Evolutionary conservation across 2,113 vertebrate genomes (phyloP).

Genomic region (Romanogobio albipinnatus): DNA sequence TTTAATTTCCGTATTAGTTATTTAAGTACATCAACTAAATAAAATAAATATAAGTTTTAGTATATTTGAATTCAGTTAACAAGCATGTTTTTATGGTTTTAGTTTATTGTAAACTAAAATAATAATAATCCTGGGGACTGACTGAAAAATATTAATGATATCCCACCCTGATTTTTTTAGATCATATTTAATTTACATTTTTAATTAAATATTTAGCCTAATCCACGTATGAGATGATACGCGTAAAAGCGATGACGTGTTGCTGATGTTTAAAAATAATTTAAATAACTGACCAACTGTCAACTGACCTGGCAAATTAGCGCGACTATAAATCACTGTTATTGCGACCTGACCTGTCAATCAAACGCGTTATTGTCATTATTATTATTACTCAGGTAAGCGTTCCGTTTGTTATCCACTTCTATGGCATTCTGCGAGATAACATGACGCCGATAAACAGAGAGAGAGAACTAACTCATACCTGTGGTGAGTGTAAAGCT

Average conservation of each 20-base stretch:
- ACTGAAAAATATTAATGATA: too few species aligned
- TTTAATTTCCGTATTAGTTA: too few species aligned
- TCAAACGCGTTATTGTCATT: not conserved
- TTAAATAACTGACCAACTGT: not conserved
- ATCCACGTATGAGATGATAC: not conserved
- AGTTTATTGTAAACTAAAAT: too few species aligned
- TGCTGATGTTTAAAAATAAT: not conserved
- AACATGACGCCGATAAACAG: not conserved
- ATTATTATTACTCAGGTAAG: not conserved
- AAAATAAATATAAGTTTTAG: too few species aligned
- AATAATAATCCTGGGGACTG: too few species aligned
- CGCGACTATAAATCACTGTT: not conserved
- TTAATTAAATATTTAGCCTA: not conserved
- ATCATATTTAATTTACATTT: not conserved
- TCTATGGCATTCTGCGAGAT: not conserved
- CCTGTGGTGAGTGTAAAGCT: not conserved
- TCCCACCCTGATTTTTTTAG: too few species aligned
- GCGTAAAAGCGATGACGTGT: not conserved
- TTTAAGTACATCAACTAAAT: too few species aligned
- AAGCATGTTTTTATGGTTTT: too few species aligned
- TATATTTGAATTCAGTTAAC: too few species aligned
- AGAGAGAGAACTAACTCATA: conserved; percentile 55
- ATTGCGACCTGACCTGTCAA: not conserved
- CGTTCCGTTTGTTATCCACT: not conserved
- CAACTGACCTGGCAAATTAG: not conserved